Evolutionary conservation across 2,113 vertebrate genomes (phyloP).

Genomic region (Phaethon lepturus): DNA sequence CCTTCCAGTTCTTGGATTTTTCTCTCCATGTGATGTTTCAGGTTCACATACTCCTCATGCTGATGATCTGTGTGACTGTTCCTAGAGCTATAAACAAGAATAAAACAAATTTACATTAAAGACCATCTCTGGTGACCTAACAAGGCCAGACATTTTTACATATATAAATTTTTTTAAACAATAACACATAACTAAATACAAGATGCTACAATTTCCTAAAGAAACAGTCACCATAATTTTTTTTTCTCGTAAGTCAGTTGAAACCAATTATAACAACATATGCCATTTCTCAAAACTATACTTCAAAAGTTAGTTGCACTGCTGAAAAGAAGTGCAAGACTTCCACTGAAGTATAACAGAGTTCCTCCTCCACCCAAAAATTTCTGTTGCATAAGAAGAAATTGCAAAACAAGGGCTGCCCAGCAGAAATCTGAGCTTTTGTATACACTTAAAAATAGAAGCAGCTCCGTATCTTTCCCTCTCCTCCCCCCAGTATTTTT

Average conservation of each 20-base stretch:
- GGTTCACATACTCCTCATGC: slow-evolving; percentile 69
- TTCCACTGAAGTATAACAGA: not conserved
- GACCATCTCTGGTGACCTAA: not conserved
- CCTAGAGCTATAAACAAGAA: slow-evolving; percentile 63
- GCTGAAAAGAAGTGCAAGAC: not conserved
- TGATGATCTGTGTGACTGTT: slow-evolving; percentile 63
- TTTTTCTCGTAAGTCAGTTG: not conserved
- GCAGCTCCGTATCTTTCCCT: not conserved
- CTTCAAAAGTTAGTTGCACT: not conserved
- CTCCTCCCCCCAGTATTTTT: not conserved
- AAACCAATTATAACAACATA: not conserved
- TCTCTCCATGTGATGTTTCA: slow-evolving; percentile 73
- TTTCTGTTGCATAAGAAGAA: not conserved
- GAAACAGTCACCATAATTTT: not conserved
- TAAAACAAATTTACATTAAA: not conserved
- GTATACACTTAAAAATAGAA: not conserved
- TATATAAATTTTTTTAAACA: not conserved
- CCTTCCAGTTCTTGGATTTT: slow-evolving; percentile 74
- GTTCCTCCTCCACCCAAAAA: not conserved
- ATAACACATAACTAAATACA: not conserved
- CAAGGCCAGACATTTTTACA: not conserved
- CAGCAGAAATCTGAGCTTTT: not conserved
- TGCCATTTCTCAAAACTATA: not conserved
- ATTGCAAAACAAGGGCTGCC: not conserved
- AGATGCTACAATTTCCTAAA: not conserved